Evolutionary conservation across 2,797 vertebrate genomes (phyloP).

Genomic region (Xenops minutus): DNA sequence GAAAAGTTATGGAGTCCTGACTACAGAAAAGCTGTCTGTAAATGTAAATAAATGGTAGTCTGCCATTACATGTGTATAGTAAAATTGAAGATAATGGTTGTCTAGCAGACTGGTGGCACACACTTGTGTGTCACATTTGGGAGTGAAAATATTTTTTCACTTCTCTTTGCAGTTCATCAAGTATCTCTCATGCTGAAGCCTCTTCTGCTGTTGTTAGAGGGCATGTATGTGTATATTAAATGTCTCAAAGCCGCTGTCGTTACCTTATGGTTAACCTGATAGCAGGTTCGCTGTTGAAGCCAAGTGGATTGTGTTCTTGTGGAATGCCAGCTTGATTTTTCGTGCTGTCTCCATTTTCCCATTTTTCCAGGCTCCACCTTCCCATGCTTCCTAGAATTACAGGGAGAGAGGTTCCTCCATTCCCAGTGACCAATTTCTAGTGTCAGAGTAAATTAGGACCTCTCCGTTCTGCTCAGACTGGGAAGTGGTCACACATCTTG

Average conservation of each 20-base stretch:
- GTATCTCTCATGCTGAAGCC: background rate
- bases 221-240: background rate
- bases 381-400: background rate
- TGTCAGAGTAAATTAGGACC: background rate
- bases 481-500: background rate
- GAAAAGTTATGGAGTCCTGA: background rate
- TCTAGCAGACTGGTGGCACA: background rate
- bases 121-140: background rate
- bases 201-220: background rate
- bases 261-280: background rate
- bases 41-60: background rate
- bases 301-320: background rate
- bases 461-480: background rate
- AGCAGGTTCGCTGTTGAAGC: background rate
- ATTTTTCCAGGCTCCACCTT: background rate
- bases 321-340: background rate
- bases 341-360: background rate
- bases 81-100: background rate
- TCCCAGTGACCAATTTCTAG: background rate
- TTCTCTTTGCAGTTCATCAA: background rate
- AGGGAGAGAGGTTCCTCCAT: background rate
- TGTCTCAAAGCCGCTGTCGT: fast-evolving
- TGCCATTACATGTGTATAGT: background rate
- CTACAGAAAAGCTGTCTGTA: background rate
- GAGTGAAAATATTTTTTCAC: background rate